Percentiles rank a stretch among this genome's conserved stretches.
phyloP scores from a whole-genome alignment of 2,797 vertebrate species.

The Phoeniculus purpureus region DNA sequence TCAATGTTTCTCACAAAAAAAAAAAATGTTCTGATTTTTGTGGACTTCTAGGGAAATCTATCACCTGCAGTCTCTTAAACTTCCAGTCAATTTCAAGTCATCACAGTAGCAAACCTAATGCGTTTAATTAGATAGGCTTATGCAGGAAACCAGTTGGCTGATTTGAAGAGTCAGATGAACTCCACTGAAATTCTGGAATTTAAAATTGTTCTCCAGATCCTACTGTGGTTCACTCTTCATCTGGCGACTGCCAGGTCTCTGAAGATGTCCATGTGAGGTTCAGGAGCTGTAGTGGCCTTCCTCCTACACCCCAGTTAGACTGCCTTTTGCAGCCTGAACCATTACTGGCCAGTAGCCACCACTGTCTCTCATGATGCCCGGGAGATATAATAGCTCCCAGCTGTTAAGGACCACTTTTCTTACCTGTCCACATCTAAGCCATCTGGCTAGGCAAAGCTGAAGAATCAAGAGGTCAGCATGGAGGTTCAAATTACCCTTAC shows the following conservation, averaged over 20 bases:
- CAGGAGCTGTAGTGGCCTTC: background rate
- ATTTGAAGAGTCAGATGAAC: background rate
- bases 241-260: background rate
- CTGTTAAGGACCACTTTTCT: background rate
- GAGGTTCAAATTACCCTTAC: conserved; percentile 2
- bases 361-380: background rate
- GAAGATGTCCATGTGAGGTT: background rate
- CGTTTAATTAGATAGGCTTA: background rate
- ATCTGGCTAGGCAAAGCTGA: background rate
- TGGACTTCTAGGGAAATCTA: background rate
- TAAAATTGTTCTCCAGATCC: background rate
- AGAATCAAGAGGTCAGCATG: background rate
- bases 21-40: background rate
- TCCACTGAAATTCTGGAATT: background rate
- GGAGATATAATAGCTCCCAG: background rate
- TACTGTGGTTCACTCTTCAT: background rate
- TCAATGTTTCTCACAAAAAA: background rate
- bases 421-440: background rate
- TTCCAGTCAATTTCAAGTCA: background rate
- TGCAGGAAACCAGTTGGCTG: background rate
- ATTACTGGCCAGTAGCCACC: background rate
- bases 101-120: background rate
- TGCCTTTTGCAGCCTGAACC: background rate
- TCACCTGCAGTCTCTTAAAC: background rate
- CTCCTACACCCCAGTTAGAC: background rate